Evolutionary conservation across 2,797 vertebrate species (phyloP).

Genomic region (Falco peregrinus): DNA sequence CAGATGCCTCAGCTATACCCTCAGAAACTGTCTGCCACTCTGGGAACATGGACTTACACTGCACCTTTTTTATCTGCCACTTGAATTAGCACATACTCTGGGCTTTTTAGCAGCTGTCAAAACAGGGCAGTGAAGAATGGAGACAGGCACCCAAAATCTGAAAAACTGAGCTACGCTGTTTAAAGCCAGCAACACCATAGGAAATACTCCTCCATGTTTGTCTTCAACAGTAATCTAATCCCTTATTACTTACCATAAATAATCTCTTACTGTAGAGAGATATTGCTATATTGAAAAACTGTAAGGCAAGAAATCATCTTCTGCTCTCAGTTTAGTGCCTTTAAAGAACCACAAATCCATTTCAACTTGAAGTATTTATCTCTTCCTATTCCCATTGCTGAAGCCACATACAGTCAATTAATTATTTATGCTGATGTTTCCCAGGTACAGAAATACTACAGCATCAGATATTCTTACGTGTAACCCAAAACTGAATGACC

Average conservation of each 20-base stretch:
- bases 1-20: not conserved
- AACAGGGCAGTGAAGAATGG: not conserved
- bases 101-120: not conserved
- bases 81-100: not conserved
- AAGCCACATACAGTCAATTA: not conserved
- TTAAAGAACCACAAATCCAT: not conserved
- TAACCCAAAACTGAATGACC: conserved; percentile 10
- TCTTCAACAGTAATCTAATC: not conserved
- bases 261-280: not conserved
- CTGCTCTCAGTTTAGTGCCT: not conserved
- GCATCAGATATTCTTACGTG: conserved; percentile 32
- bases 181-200: not conserved
- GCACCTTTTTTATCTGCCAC: not conserved
- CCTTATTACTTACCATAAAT: not conserved
- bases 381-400: conserved; percentile 7
- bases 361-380: conserved; percentile 3
- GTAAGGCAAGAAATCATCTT: not conserved
- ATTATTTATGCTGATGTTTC: conserved; percentile 50
- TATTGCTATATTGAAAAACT: not conserved
- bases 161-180: not conserved
- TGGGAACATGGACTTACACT: not conserved
- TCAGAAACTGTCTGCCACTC: not conserved
- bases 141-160: not conserved
- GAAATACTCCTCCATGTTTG: not conserved
- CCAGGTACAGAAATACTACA: conserved; percentile 8